Percentiles rank a stretch among this genome's conserved stretches.
Evolutionary conservation across 2,888 invertebrate genomes (phyloP).

Genomic region (Drosophila tripunctata): DNA sequence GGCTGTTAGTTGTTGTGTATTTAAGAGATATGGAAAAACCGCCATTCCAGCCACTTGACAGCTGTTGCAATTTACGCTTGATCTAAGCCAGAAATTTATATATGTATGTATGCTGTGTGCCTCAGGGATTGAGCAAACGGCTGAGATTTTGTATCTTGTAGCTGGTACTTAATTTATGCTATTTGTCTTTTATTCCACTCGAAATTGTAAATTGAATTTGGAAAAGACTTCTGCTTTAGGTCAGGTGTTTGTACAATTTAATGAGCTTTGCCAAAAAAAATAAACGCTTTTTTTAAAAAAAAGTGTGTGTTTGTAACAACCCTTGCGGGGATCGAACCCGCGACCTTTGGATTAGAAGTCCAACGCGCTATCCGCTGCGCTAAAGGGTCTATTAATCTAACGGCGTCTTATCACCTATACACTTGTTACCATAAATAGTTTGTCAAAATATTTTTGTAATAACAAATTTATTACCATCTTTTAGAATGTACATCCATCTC

Average conservation of each 20-base stretch:
- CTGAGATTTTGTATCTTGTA: conserved; percentile 65
- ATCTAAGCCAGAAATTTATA: conserved; percentile 44
- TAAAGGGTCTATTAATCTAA: conserved; percentile 74
- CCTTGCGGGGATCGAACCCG: conserved; percentile 85
- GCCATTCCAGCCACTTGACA: conserved; percentile 71
- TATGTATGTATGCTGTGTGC: conserved; percentile 15
- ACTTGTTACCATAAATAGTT: conserved; percentile 6
- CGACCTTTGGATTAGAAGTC: conserved; percentile 85
- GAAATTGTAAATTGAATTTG: conserved; percentile 52
- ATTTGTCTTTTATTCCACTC: conserved; percentile 49
- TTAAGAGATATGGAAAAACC: conserved; percentile 56
- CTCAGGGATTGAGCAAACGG: conserved; percentile 32
- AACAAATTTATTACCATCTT: background rate
- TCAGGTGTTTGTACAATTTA: conserved; percentile 55
- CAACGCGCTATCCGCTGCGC: conserved; percentile 85
- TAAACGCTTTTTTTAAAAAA: background rate
- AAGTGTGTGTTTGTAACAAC: conserved; percentile 55
- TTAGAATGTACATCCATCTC: background rate
- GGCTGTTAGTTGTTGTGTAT: conserved; percentile 70
- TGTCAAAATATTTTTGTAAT: background rate
- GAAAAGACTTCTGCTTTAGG: conserved; percentile 11
- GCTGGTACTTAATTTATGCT: conserved; percentile 52
- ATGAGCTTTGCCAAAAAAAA: conserved; percentile 51
- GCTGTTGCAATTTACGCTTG: conserved; percentile 79
- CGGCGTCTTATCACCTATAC: conserved; percentile 6